phyloP scores from a whole-genome alignment of 2,797 vertebrate genomes.

The Eremophila alpestris region DNA sequence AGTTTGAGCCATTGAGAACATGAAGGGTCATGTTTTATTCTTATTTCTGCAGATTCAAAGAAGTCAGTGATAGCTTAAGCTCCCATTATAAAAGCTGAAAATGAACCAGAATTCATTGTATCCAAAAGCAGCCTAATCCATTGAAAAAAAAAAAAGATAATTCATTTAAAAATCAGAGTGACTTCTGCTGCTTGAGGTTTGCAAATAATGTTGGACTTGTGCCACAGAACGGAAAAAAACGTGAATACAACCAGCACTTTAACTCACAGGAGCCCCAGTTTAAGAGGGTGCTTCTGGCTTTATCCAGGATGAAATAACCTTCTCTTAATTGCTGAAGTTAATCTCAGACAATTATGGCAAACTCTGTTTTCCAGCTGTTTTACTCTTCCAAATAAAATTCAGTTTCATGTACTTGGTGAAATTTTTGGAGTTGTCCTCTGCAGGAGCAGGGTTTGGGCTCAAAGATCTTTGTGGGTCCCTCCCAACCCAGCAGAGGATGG shows the following conservation, averaged over 20 bases:
- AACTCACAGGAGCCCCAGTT: not conserved
- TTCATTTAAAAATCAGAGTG: not conserved
- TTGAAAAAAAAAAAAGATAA: not conserved
- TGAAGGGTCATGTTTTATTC: not conserved
- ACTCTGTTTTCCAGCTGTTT: not conserved
- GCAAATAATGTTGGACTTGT: not conserved
- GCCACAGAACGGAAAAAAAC: not conserved
- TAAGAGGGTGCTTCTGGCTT: not conserved
- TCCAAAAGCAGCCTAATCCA: not conserved
- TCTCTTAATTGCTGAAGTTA: not conserved
- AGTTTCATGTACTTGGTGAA: not conserved
- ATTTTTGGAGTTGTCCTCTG: not conserved
- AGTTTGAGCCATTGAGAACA: not conserved
- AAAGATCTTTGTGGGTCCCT: not conserved
- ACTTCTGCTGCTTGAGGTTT: not conserved
- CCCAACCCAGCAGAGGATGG: not conserved
- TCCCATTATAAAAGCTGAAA: constrained; percentile 9
- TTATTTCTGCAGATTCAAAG: constrained; percentile 2
- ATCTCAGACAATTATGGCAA: not conserved
- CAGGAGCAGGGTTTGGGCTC: not conserved
- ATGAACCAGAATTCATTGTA: not conserved
- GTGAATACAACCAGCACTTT: not conserved
- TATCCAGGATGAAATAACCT: not conserved
- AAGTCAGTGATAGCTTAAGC: not conserved
- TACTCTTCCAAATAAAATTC: not conserved